phyloP scores from a whole-genome alignment of 2,113 vertebrate species.

The Sclerurus mexicanus region DNA sequence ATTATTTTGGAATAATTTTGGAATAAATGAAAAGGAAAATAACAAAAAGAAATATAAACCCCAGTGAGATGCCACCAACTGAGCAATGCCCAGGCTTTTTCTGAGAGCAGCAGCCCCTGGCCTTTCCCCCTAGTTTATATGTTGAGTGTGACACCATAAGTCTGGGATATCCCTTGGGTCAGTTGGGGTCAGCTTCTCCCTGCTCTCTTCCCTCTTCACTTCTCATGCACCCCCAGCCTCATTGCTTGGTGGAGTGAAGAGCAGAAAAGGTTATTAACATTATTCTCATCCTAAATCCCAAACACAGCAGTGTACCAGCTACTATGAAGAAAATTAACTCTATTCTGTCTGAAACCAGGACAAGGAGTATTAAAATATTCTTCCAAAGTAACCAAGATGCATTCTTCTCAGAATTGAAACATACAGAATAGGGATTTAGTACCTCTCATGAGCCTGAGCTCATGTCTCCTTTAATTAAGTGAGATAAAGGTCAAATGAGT shows the following conservation, averaged over 20 bases:
- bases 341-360: neutral
- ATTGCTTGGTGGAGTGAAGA: neutral
- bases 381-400: neutral
- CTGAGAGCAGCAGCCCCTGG: neutral
- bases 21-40: neutral
- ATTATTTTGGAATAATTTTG: no score
- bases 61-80: no score
- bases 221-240: neutral
- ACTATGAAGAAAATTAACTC: neutral
- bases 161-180: neutral
- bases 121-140: neutral
- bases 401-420: neutral
- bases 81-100: neutral
- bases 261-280: neutral
- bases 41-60: neutral
- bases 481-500: neutral
- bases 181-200: accelerated
- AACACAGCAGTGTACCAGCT: neutral
- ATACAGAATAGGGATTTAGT: neutral
- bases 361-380: neutral
- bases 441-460: neutral
- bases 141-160: neutral
- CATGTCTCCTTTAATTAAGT: neutral
- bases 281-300: neutral
- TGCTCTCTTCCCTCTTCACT: neutral